Evolutionary conservation across 2,888 invertebrate genomes (phyloP).

Genomic region (Drosophila borealis): DNA sequence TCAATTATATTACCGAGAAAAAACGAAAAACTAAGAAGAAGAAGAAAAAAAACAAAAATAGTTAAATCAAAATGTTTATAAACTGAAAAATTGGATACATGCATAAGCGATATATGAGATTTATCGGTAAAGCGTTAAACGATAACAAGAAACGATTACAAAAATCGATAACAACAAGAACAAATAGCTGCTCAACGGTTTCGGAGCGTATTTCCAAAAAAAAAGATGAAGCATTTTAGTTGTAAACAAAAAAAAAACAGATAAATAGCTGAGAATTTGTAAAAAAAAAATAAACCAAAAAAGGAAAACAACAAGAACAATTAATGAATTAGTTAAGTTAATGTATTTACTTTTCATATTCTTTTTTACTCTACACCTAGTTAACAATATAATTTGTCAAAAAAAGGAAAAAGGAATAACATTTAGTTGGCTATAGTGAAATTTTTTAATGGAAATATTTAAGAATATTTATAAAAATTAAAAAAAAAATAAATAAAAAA

Average conservation of each 20-base stretch:
- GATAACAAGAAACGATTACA: slow-evolving; percentile 17
- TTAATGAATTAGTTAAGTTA: slow-evolving; percentile 40
- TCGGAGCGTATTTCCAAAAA: slow-evolving; percentile 84
- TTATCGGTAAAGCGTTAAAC: slow-evolving; percentile 39
- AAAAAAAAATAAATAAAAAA: slow-evolving; percentile 27
- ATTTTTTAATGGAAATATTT: slow-evolving; percentile 58
- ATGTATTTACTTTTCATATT: slow-evolving; percentile 72
- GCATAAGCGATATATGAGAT: slow-evolving; percentile 24
- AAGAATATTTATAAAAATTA: slow-evolving; percentile 43
- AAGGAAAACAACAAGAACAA: slow-evolving; percentile 39
- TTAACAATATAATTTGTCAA: slow-evolving; percentile 63
- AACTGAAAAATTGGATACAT: slow-evolving; percentile 44
- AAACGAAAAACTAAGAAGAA: slow-evolving; percentile 1
- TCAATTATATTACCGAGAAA: slow-evolving; percentile 67
- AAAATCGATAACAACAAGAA: slow-evolving; percentile 44
- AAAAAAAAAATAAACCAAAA: slow-evolving; percentile 22
- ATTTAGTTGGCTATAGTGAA: slow-evolving; percentile 60
- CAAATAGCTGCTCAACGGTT: slow-evolving; percentile 84
- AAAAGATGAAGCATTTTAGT: slow-evolving; percentile 58
- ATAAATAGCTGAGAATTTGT: slow-evolving; percentile 59
- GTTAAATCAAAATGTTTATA: slow-evolving; percentile 76
- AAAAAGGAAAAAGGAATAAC: slow-evolving; percentile 19
- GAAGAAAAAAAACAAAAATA: slow-evolving; percentile 37
- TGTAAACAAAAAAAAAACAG: slow-evolving; percentile 38
- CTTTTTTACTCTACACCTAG: slow-evolving; percentile 73